Conservation (phyloP, 2,113 vertebrate species). For the Leucopternis melanops region DNA sequence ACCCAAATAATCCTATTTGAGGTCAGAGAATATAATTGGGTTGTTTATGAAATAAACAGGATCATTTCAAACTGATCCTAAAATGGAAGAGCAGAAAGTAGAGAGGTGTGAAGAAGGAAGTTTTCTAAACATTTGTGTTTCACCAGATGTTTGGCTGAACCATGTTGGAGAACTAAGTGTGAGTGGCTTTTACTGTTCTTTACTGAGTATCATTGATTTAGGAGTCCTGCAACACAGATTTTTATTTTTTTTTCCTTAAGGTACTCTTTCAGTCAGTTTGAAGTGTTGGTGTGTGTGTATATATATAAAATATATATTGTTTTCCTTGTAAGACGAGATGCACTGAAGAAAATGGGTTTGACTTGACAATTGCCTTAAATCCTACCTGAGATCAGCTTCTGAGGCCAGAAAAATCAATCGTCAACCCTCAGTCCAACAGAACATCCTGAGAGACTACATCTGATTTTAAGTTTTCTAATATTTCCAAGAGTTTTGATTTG, state of each 20-base stretch:
- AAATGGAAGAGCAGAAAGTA: neutral
- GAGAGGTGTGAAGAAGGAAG: neutral
- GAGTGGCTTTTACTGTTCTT: neutral
- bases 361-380: neutral
- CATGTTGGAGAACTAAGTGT: neutral
- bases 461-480: neutral
- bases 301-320: neutral
- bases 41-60: neutral
- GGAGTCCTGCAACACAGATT: neutral
- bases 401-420: neutral
- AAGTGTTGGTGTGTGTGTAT: neutral
- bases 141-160: neutral
- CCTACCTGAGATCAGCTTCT: slow-evolving; percentile 1
- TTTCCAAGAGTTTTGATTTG: neutral
- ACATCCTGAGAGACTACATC: neutral
- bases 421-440: neutral
- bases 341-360: neutral
- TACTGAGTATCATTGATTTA: neutral
- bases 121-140: neutral
- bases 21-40: neutral
- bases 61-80: neutral
- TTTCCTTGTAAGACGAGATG: neutral
- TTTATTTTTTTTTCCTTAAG: neutral
- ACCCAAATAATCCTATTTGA: neutral
- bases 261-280: neutral